Base-by-base conservation (phyloP, 1,140 invertebrate species). In the Lepidostoma basale region DNA sequence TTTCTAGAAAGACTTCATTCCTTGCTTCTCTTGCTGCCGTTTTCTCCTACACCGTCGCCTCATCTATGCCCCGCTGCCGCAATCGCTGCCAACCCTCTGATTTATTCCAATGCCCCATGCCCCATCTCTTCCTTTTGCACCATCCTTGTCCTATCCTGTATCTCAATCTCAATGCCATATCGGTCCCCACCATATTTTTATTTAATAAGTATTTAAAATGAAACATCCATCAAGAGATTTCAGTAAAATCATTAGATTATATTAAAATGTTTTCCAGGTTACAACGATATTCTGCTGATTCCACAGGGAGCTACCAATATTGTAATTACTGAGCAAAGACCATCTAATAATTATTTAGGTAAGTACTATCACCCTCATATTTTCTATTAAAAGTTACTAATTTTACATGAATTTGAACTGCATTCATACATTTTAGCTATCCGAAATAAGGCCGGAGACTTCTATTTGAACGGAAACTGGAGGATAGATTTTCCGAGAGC, bases 251-350 rank as follows among this genome's bases (percentile, higher is more conserved):
- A 6, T 3, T 1, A 6, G 1, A 5, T 36, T 36, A 12, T 2
- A 36, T 6, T 5, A 5, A 36, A 44, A 44, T 16, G n/a, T 58
- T 54, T 85, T 82, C 25, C 78, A 90, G 94, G 96, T 16, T 99
- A 99, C 83, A 95, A 96, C 77, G 94, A 98, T 77, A 89, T 98
- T 69, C 83, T 98, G 18, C 81, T 96, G 8, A 93, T 99, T 68
- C 97, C 98, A 0, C 83, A 88, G 72, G 97, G 97, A n/a, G 95
- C 97, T 0, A 98, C 95, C 0, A 96, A 95, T 76, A 94, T 99
- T 71, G 82, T 86, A 18, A 89, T 99, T 47, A 84, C 87, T 69
- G 97, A 99, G 85, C 75, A 87, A 0, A 76, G 80, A 33, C 86
- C 91, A 0, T 97, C 95, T 0, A 95, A 93, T 75, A 99, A 99